Evolutionary conservation across 2,888 invertebrate genomes (phyloP).

Genomic region (Lycocerus yunnanus): DNA sequence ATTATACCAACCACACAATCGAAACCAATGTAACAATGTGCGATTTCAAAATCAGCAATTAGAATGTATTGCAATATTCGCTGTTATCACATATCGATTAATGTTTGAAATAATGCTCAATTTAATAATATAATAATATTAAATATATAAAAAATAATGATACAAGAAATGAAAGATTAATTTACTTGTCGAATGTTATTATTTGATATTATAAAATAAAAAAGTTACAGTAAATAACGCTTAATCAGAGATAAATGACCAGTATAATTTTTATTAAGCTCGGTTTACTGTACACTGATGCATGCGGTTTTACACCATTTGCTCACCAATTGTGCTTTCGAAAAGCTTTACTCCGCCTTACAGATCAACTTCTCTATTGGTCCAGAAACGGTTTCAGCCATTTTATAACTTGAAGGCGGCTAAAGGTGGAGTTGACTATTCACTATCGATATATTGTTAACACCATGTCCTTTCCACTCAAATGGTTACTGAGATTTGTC

Average conservation of each 20-base stretch:
- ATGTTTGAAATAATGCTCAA: neutral
- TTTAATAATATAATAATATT: no score
- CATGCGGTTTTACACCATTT: slow-evolving; percentile 9
- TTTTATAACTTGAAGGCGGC: slow-evolving; percentile 34
- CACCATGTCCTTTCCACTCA: slow-evolving; percentile 47
- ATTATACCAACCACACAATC: neutral
- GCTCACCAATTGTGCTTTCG: slow-evolving; percentile 15
- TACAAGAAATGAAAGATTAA: neutral
- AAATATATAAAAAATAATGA: neutral
- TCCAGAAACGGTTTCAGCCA: slow-evolving; percentile 29
- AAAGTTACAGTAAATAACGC: slow-evolving; percentile 17
- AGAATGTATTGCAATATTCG: neutral
- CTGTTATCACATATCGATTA: neutral
- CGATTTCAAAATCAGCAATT: neutral
- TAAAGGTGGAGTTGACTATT: slow-evolving; percentile 23
- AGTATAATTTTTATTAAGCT: slow-evolving; percentile 29
- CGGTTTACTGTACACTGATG: slow-evolving; percentile 20
- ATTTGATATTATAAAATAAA: neutral
- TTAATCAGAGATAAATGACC: slow-evolving; percentile 29
- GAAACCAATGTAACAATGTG: neutral
- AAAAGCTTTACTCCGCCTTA: slow-evolving; percentile 21
- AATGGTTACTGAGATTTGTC: slow-evolving; percentile 49
- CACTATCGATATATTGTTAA: slow-evolving; percentile 36
- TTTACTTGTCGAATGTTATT: neutral
- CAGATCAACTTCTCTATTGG: slow-evolving; percentile 22